Base-by-base conservation (phyloP, 2,888 invertebrate species). In the Cancer borealis region DNA sequence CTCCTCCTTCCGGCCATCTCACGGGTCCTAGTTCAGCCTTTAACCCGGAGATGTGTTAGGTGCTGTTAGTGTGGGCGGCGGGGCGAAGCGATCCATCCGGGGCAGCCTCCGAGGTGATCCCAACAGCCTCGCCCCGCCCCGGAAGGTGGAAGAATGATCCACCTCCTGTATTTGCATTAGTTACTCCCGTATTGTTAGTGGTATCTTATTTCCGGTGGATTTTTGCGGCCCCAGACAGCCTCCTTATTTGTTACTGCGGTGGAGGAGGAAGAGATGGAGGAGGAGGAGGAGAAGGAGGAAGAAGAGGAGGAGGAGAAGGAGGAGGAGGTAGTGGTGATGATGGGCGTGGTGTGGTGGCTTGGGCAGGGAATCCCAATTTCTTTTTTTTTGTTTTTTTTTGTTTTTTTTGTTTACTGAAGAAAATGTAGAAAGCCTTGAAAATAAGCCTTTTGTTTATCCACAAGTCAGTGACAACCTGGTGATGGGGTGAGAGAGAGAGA, bases 401-500 rank as follows among this genome's bases (percentile, higher is more conserved):
- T 17, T n/a, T n/a, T n/a, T n/a, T n/a, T n/a, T n/a, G n/a, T n/a
- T 54, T 12, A 14, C 54, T 54, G 26, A 73, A 73, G 73, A 46
- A n/a, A 88, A 21, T 47, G 87, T 47, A n/a, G 21, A 10, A 45
- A n/a, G 17, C 21, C 17, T 46, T 47, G 88, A 45, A 46, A 39
- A 47, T 46, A 21, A 88, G 88, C 10, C 2, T n/a, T 66, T 3
- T 73, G 21, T 21, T 73, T 73, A 73, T 21, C 4, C 21, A 73
- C 12, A 12, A 54, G 17, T 39, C 39, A 39, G 39, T 39, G n/a
- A n/a, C 66, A n/a, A 73, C 66, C 14, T 14, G 5, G 91, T 6
- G 26, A 30, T 30, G 73, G 47, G 30, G 91, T 66, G 66, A 54
- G 91, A 91, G 91, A 49, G 91, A 39, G 66, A 91, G 91, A 54